These are phyloP conservation scores for Myripristis murdjan DNA, from an alignment of 2,797 vertebrate genomes.

Conservation along the genomic window DNA sequence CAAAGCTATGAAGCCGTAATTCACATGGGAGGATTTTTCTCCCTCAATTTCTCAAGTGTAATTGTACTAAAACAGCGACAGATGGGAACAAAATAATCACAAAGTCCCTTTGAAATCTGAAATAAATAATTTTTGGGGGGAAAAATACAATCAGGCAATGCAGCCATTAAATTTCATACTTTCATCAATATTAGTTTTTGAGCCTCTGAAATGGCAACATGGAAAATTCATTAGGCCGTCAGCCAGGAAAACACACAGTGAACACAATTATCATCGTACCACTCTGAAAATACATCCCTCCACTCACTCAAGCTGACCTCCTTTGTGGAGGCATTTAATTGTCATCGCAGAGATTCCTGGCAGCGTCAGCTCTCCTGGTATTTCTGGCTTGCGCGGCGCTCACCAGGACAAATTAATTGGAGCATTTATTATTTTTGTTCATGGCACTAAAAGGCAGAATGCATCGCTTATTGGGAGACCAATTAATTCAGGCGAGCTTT, in stretches of 20 bases:
- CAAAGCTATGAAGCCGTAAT: constrained; percentile 1
- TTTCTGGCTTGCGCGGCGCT: constrained; percentile 40
- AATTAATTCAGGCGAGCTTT: background rate
- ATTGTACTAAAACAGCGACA: constrained; percentile 26
- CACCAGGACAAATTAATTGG: constrained; percentile 38
- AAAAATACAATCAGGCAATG: constrained; percentile 4
- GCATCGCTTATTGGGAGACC: constrained; percentile 17
- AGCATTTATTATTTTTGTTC: constrained; percentile 46
- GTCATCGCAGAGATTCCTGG: constrained; percentile 58
- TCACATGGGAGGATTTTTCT: constrained; percentile 17
- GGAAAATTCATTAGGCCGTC: constrained; percentile 72
- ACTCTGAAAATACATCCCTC: constrained; percentile 55
- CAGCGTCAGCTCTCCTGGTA: constrained; percentile 29
- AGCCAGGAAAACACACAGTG: constrained; percentile 64
- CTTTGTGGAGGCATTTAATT: constrained; percentile 62
- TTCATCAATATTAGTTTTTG: constrained; percentile 63
- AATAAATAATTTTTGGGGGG: too few relatives aligned
- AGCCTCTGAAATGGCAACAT: constrained; percentile 52
- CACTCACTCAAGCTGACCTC: constrained; percentile 50
- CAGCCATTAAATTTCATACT: constrained; percentile 29
- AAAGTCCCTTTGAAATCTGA: constrained; percentile 9
- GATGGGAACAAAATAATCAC: constrained; percentile 41
- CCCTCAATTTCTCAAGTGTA: constrained; percentile 1
- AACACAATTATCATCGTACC: constrained; percentile 70
- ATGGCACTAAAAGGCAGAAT: constrained; percentile 20